Evolutionary conservation across 2,113 vertebrate species (phyloP).

Genomic region (Labeo rohita): DNA sequence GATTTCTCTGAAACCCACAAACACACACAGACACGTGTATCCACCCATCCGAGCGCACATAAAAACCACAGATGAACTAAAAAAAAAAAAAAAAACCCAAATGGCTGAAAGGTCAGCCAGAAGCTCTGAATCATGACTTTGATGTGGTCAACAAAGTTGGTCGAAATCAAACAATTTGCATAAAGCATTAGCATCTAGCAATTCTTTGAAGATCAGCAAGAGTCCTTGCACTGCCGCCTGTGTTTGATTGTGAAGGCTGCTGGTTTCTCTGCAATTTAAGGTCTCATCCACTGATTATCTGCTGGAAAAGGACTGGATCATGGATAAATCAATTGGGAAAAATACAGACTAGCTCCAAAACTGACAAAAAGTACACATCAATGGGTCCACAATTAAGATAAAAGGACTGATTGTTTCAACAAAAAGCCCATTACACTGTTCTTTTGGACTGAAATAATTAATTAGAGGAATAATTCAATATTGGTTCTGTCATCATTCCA

Average conservation of each 20-base stretch:
- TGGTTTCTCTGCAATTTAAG: background rate
- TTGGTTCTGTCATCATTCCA: no score
- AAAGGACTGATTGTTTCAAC: background rate
- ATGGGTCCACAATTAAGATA: background rate
- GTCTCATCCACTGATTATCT: background rate
- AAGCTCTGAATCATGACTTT: conserved; percentile 42
- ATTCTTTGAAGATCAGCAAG: conserved; percentile 38
- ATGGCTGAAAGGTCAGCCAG: conserved; percentile 41
- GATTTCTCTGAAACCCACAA: conserved; percentile 60
- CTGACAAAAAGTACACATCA: background rate
- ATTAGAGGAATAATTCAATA: no score
- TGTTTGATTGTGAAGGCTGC: conserved; percentile 6
- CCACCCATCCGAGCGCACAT: conserved; percentile 8
- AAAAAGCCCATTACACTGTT: no score
- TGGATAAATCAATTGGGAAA: background rate
- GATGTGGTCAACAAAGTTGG: conserved; percentile 47
- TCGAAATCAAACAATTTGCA: conserved; percentile 38
- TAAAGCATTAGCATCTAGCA: conserved; percentile 32
- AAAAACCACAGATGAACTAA: conserved; percentile 1
- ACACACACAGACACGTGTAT: conserved; percentile 45
- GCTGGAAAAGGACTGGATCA: background rate
- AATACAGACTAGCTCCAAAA: background rate
- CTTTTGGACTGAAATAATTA: no score
- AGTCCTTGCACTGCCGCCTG: background rate
- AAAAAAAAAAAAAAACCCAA: background rate